phyloP scores from a whole-genome alignment of 92 coral and sea anemone genomes.

The Heliopora coerulea region DNA sequence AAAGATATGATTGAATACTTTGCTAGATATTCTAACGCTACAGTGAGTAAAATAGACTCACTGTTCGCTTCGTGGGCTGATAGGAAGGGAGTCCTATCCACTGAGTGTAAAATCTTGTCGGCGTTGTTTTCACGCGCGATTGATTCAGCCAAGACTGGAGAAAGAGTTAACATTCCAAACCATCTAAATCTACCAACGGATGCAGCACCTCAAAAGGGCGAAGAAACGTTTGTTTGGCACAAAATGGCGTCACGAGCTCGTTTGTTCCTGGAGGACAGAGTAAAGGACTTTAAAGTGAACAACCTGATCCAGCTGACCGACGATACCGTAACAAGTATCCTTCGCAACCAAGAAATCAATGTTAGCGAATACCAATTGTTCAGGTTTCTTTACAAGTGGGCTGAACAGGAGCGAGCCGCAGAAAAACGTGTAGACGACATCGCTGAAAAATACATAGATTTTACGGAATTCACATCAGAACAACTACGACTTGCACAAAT shows the following conservation, averaged over 20 bases:
- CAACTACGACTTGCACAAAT: constrained; percentile 48
- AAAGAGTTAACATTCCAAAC: constrained; percentile 58
- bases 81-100: constrained; percentile 67
- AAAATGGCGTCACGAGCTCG: constrained; percentile 57
- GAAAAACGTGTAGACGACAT: constrained; percentile 20
- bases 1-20: constrained; percentile 68
- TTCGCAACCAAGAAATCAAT: constrained; percentile 52
- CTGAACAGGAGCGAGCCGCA: constrained; percentile 21
- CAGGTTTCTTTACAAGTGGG: constrained; percentile 73
- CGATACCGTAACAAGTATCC: constrained; percentile 51
- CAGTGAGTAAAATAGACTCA: constrained; percentile 59
- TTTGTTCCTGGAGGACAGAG: constrained; percentile 55
- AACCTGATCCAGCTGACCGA: constrained; percentile 50
- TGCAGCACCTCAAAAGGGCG: constrained; percentile 13
- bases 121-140: constrained; percentile 80
- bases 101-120: constrained; percentile 63
- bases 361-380: constrained; percentile 68
- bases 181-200: constrained; percentile 31
- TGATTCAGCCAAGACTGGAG: constrained; percentile 90
- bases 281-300: constrained; percentile 18
- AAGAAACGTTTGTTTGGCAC: constrained; percentile 71
- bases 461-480: constrained; percentile 55
- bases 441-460: constrained; percentile 57
- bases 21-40: constrained; percentile 67
- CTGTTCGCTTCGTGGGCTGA: constrained; percentile 78